A percentile compares a stretch with the other conserved stretches of the same genome.
phyloP scores from a whole-genome alignment of 2,797 vertebrate species.

The Anas flavirostris region DNA sequence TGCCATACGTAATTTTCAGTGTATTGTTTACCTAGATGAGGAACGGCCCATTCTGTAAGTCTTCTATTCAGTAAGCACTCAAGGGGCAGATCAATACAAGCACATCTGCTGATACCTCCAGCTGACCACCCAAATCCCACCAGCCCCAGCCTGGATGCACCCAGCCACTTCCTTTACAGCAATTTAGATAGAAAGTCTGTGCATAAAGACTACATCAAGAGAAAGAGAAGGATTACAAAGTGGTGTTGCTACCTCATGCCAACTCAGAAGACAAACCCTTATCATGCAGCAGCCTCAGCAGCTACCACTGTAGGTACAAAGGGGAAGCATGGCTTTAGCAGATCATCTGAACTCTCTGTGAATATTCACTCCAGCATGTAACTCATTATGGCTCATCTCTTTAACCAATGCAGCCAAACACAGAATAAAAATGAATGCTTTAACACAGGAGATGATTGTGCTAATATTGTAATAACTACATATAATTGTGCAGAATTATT shows the following conservation, averaged over 20 bases:
- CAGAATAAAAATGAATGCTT: neutral
- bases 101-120: neutral
- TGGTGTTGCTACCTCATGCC: neutral
- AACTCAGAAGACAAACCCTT: neutral
- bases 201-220: neutral
- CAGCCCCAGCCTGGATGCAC: neutral
- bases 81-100: neutral
- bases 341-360: neutral
- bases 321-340: neutral
- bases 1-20: neutral
- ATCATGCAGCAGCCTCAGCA: neutral
- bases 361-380: neutral
- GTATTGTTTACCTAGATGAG: neutral
- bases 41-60: neutral
- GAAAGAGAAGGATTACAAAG: neutral
- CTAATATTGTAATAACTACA: slow-evolving; percentile 47
- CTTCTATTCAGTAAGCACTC: neutral
- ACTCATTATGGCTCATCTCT: neutral
- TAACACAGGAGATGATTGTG: neutral
- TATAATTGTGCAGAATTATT: slow-evolving; percentile 58
- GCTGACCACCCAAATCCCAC: neutral
- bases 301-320: neutral
- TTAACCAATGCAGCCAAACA: neutral
- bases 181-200: neutral
- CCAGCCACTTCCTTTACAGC: neutral